Conservation (phyloP, 1,140 invertebrate genomes). For the Cyclina sinensis region DNA sequence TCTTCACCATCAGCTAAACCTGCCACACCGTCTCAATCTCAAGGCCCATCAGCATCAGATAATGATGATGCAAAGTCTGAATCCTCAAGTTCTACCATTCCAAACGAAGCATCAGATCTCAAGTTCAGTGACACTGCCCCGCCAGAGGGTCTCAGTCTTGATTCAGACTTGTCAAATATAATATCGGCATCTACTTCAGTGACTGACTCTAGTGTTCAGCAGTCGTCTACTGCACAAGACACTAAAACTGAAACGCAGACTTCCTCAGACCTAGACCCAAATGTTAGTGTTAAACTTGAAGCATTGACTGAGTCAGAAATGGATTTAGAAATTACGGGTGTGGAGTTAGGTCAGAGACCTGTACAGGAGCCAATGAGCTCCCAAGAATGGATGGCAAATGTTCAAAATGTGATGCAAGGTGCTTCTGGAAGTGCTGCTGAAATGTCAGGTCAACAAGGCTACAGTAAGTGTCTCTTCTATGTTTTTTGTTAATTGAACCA, state of each 20-base stretch:
- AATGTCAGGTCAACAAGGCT: slow-evolving; percentile 28
- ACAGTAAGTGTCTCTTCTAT: slow-evolving; percentile 44
- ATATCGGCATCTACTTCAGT: background rate
- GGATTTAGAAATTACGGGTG: slow-evolving; percentile 59
- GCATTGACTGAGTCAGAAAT: slow-evolving; percentile 34
- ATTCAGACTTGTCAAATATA: slow-evolving; percentile 48
- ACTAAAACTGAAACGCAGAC: background rate
- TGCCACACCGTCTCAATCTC: slow-evolving; percentile 5
- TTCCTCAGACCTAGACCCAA: background rate
- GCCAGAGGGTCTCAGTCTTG: slow-evolving; percentile 45
- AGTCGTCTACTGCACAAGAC: background rate
- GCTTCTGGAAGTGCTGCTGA: slow-evolving; percentile 31
- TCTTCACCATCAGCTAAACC: slow-evolving; percentile 7
- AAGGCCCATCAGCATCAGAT: background rate
- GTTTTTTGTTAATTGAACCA: background rate
- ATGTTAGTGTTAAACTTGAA: slow-evolving; percentile 57
- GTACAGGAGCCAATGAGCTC: slow-evolving; percentile 12
- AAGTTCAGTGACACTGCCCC: slow-evolving; percentile 33
- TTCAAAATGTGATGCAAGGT: slow-evolving; percentile 31
- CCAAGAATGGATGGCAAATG: slow-evolving; percentile 33
- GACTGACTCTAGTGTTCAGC: background rate
- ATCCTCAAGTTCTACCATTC: slow-evolving; percentile 40
- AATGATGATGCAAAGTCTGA: slow-evolving; percentile 53
- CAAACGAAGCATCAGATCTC: slow-evolving; percentile 47
- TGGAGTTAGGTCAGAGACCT: slow-evolving; percentile 15